Conservation (phyloP, 2,113 vertebrate species). For the Struthidea cinerea region DNA sequence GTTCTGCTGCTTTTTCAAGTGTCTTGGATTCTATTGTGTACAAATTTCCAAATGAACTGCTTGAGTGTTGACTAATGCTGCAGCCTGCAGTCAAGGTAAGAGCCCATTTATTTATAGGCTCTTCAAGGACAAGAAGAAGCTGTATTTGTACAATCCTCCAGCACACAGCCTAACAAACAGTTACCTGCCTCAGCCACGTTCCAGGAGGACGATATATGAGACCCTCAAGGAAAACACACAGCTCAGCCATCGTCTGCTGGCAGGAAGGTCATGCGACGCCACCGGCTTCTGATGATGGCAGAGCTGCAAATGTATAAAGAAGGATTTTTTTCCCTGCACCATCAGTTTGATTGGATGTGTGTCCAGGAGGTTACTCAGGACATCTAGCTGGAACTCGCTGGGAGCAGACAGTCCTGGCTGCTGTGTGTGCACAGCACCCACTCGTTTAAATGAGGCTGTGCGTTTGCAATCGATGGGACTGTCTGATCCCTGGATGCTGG, state of each 20-base stretch:
- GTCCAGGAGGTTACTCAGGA: not conserved
- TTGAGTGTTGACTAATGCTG: slow-evolving; percentile 62
- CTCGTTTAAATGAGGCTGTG: not conserved
- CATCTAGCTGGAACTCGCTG: not conserved
- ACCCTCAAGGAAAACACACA: slow-evolving; percentile 26
- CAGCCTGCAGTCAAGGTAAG: slow-evolving; percentile 62
- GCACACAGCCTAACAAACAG: slow-evolving; percentile 39
- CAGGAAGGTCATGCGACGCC: not conserved
- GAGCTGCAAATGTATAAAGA: not conserved
- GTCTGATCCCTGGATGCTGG: slow-evolving; percentile 17
- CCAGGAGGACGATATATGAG: slow-evolving; percentile 17
- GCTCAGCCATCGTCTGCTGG: not conserved
- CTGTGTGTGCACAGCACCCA: not conserved
- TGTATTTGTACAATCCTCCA: slow-evolving; percentile 59
- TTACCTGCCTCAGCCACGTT: not conserved
- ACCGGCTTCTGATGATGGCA: not conserved
- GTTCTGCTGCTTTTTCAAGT: slow-evolving; percentile 51
- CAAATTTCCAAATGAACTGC: slow-evolving; percentile 64
- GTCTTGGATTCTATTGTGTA: slow-evolving; percentile 48
- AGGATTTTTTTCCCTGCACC: not conserved
- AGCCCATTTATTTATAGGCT: slow-evolving; percentile 61
- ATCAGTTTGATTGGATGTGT: not conserved
- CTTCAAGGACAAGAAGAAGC: slow-evolving; percentile 63
- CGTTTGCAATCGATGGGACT: not conserved
- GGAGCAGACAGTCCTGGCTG: not conserved